A percentile compares a stretch with the other conserved stretches of the same genome.
Evolutionary conservation across 2,113 vertebrate genomes (phyloP).

Genomic region (Tonatia bakeri): DNA sequence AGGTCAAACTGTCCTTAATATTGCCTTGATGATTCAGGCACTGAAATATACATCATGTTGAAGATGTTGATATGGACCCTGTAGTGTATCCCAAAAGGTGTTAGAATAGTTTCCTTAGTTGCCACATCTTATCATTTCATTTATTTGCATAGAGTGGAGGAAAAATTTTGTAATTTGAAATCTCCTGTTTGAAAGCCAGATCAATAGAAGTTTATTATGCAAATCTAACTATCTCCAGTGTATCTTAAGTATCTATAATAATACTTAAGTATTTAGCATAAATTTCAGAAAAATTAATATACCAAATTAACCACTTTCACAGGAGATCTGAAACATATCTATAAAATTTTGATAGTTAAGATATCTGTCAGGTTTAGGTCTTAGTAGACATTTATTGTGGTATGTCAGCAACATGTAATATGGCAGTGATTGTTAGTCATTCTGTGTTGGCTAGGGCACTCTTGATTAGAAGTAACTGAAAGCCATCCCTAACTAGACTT

Average conservation of each 20-base stretch:
- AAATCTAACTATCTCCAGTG: not conserved
- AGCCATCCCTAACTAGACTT: not conserved
- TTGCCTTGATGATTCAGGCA: constrained; percentile 26
- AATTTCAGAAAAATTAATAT: not conserved
- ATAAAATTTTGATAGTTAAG: not conserved
- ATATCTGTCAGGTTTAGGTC: not conserved
- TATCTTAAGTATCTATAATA: not conserved
- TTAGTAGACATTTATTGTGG: not conserved
- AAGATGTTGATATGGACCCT: not conserved
- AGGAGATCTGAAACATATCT: not conserved
- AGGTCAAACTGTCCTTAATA: not conserved
- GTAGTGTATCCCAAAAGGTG: not conserved
- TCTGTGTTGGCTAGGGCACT: not conserved
- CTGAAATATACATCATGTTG: not conserved
- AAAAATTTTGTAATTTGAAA: not conserved
- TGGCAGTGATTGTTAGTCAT: not conserved
- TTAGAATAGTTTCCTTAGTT: not conserved
- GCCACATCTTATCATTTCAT: not conserved
- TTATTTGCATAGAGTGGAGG: not conserved
- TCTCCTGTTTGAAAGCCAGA: constrained; percentile 33
- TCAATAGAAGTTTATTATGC: not conserved
- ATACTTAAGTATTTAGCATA: not conserved
- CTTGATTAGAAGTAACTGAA: constrained; percentile 17
- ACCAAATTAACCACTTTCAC: not conserved
- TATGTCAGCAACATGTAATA: not conserved